phyloP scores from a whole-genome alignment of 2,797 vertebrate species.

The Amphiprion clarkii region DNA sequence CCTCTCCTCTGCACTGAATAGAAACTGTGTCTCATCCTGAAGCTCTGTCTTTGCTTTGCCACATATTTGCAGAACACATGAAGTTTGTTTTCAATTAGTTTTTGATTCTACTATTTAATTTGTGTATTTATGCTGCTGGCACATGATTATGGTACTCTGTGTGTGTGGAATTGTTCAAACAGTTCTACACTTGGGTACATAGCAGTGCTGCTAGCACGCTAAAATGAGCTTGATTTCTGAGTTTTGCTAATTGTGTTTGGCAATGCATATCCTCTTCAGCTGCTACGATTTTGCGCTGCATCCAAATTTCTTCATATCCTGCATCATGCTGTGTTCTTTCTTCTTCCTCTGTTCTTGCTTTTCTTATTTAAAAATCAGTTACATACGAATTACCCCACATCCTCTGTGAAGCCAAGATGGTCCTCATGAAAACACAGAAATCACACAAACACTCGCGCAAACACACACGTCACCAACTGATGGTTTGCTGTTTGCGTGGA shows the following conservation, averaged over 20 bases:
- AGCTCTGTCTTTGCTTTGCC: neutral
- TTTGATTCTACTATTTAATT: neutral
- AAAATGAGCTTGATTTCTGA: no score
- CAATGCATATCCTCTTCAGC: neutral
- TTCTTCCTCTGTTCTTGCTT: neutral
- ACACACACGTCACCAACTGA: neutral
- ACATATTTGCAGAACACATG: neutral
- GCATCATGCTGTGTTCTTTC: neutral
- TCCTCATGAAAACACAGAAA: neutral
- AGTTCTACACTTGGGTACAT: no score
- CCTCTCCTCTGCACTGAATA: neutral
- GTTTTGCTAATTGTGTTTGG: no score
- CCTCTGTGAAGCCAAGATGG: neutral
- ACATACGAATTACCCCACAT: neutral
- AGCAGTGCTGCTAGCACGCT: no score
- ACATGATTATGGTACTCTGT: neutral
- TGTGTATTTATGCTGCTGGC: neutral
- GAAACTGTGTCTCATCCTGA: neutral
- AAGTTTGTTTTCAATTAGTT: neutral
- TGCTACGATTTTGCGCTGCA: no score
- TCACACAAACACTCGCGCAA: neutral
- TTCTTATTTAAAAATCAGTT: neutral
- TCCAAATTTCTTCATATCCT: no score
- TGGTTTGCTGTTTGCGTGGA: slow-evolving; percentile 39
- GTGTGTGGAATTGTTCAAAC: neutral